These are phyloP conservation scores for Catocala nupta DNA, from an alignment of 2,888 invertebrate species.

Conservation along the genomic window DNA sequence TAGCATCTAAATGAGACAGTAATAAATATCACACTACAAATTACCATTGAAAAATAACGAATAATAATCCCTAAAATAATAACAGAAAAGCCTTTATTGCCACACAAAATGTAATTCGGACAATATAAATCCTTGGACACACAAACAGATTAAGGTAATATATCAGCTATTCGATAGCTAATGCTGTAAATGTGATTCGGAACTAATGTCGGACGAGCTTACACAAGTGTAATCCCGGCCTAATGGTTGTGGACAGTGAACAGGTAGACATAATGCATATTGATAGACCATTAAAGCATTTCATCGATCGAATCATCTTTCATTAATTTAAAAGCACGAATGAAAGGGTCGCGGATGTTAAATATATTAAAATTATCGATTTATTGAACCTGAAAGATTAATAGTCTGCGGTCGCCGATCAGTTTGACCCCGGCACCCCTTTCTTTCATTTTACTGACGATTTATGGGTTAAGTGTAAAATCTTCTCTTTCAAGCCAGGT, in stretches of 20 bases:
- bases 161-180: slow-evolving; percentile 63
- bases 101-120: slow-evolving; percentile 44
- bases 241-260: slow-evolving; percentile 55
- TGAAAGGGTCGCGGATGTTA: slow-evolving; percentile 57
- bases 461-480: slow-evolving; percentile 9
- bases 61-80: slow-evolving; percentile 37
- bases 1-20: slow-evolving; percentile 4
- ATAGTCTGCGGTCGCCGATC: slow-evolving; percentile 48
- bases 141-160: slow-evolving; percentile 67
- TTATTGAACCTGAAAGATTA: slow-evolving; percentile 59
- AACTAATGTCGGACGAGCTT: slow-evolving; percentile 68
- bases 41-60: slow-evolving; percentile 21
- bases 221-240: slow-evolving; percentile 72
- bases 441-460: slow-evolving; percentile 30
- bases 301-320: slow-evolving; percentile 67
- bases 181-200: slow-evolving; percentile 64
- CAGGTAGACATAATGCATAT: slow-evolving; percentile 69
- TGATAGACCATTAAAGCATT: slow-evolving; percentile 78
- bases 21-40: slow-evolving; percentile 24
- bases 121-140: slow-evolving; percentile 44
- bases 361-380: slow-evolving; percentile 63
- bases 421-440: slow-evolving; percentile 31
- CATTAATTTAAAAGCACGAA: slow-evolving; percentile 66
- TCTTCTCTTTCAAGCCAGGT: not conserved
- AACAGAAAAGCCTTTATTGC: slow-evolving; percentile 47